Evolutionary conservation across 2,113 vertebrate species (phyloP), one percentile per base, ranked within the genome.

Genomic region (Urocolius indicus): DNA sequence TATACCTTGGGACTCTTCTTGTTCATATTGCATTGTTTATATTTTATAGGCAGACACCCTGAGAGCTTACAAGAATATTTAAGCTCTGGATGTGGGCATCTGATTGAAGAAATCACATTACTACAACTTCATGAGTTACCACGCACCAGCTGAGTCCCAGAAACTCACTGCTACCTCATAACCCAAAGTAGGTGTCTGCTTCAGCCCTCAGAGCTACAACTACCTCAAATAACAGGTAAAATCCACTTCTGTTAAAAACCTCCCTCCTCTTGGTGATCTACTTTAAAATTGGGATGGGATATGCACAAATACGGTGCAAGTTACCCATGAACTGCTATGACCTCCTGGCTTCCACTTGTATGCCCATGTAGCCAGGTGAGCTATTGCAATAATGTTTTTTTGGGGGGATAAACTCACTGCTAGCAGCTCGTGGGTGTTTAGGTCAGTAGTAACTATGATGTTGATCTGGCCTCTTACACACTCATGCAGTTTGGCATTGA

Each of bases 11-110:
- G 90, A 95, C 81, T 51, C 75, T 95, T 93, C 84, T 96, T 90
- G 90, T 46, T 96, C 80, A 91, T 95, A 95, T 90, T 82, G 82
- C 93, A 92, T 90, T 77, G 86, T 78, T 96, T 95, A 34, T 92
- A 27, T 91, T 96, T 97, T 71, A 83, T 30, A 79, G 69, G 91
- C 94, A 97, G 95, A 59, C 92, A 97, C 77, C 84, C 43, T 29
- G 84, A 94, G 72, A 93, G 78, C 69, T 92, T 89, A 59, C 4
- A 41, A 92, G 93, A 87, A 96, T 92, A 89, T 96, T 96, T 96
- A 93, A 96, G 51, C 66, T 90, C 91, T 72, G 80, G 61, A 81
- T 78, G 41, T 23, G 89, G 91, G 73, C 73, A 75, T 59, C 58
- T 63, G 75, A 88, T 86, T 15, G 79, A 84, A 90, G 41, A 32